Base-by-base conservation (phyloP, 2,888 invertebrate species). In the Plebejus anna region DNA sequence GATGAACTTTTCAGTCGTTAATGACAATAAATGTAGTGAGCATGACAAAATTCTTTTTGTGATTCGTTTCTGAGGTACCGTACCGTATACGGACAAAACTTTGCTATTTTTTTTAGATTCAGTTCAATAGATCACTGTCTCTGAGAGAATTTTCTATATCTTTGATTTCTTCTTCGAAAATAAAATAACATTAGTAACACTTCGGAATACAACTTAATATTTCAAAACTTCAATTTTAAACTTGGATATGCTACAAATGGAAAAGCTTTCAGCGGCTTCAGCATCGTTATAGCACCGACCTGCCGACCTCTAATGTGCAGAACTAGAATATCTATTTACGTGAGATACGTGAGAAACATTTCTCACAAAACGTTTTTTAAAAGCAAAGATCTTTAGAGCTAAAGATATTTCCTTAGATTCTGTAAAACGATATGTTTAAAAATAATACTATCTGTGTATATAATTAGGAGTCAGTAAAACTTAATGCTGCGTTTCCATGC, bases 201-300 rank as follows among this genome's bases (percentile, higher is more conserved):
- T 59, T 22, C 22, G 9, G 61, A 61, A 32, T 28, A 28, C 28
- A 1, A 32, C 66, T 32, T 66, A 66, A 13, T 13, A 32, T 66
- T 32, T 66, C 11, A 66, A 32, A 66, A 66, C 32, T 66, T 32
- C 66, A 66, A 66, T 66, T 7, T 66, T 11, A 66, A 66, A 66
- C 66, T 66, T 32, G 66, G 66, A 66, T 66, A 32, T 66, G 32
- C 13, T 28, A 66, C 32, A 66, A 32, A 66, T 66, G 32, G 66
- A 13, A 66, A 4, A 32, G 66, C 32, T 66, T 66, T 66, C 22
- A 13, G 32, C 32, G 66, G 66, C 66, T 66, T 66, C 66, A 11
- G 66, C 4, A 1, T 66, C 66, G 66, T 13, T 66, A 66, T 66
- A 32, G 32, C 61, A 28, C 66, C 32, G 32, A 66, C 66, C 22